phyloP scores from a whole-genome alignment of 2,888 invertebrate genomes.

The Drosophila neotestacea region DNA sequence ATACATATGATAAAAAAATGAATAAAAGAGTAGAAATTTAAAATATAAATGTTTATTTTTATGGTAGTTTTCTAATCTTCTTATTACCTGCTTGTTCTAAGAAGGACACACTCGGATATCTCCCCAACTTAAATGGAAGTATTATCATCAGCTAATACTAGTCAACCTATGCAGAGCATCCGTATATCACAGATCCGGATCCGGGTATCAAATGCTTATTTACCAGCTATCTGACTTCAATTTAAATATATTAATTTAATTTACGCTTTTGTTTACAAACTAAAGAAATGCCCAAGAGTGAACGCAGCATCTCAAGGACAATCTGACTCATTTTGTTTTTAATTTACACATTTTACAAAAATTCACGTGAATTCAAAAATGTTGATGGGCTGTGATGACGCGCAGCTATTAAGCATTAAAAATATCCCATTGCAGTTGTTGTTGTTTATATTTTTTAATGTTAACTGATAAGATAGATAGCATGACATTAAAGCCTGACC shows the following conservation, averaged over 20 bases:
- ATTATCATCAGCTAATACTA: background rate
- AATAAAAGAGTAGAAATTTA: no score
- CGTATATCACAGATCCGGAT: conserved; percentile 1
- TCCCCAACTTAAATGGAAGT: background rate
- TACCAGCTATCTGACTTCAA: background rate
- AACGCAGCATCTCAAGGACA: conserved; percentile 30
- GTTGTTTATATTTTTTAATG: conserved; percentile 2
- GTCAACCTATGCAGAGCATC: background rate
- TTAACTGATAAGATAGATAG: conserved; percentile 28
- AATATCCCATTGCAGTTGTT: conserved; percentile 1
- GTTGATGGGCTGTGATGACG: conserved; percentile 11
- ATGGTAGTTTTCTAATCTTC: no score
- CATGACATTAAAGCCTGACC: conserved; percentile 28
- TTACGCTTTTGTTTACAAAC: background rate
- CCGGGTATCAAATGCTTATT: background rate
- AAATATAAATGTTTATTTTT: no score
- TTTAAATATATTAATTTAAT: background rate
- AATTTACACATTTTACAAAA: conserved; percentile 5
- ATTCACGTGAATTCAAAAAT: conserved; percentile 2
- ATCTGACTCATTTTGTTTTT: conserved; percentile 30
- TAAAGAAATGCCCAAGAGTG: background rate
- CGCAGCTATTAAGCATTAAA: conserved; percentile 3
- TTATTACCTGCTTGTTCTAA: no score
- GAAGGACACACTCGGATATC: background rate
- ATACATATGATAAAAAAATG: no score